These are phyloP conservation scores for Triplophysa bombifrons DNA, from an alignment of 2,797 vertebrate species.

Conservation along the genomic window DNA sequence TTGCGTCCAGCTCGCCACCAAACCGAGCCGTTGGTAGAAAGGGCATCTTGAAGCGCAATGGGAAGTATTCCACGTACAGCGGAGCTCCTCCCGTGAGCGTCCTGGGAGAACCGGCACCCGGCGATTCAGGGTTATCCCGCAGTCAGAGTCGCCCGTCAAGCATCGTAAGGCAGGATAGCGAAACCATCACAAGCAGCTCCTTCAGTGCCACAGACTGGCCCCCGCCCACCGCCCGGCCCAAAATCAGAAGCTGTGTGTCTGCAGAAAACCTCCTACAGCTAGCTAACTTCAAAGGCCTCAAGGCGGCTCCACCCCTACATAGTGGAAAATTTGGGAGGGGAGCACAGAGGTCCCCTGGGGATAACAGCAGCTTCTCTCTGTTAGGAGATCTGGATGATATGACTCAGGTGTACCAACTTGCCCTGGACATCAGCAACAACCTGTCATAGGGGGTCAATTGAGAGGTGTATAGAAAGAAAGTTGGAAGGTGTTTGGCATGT, in stretches of 20 bases:
- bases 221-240: conserved; percentile 79
- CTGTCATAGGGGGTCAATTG: conserved; percentile 81
- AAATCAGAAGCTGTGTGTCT: conserved; percentile 92
- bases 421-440: conserved; percentile 97
- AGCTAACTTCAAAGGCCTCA: conserved; percentile 91
- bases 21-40: conserved; percentile 86
- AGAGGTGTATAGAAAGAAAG: conserved; percentile 52
- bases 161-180: conserved; percentile 90
- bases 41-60: conserved; percentile 94
- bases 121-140: conserved; percentile 85
- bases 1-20: conserved; percentile 75
- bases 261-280: conserved; percentile 96
- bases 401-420: conserved; percentile 99
- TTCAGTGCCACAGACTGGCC: conserved; percentile 89
- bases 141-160: conserved; percentile 96
- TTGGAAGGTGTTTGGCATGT: conserved; percentile 56
- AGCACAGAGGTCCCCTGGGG: conserved; percentile 84
- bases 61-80: conserved; percentile 89
- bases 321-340: conserved; percentile 86
- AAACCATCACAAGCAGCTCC: conserved; percentile 81
- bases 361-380: conserved; percentile 98
- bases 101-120: conserved; percentile 72
- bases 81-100: conserved; percentile 59
- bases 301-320: conserved; percentile 84
- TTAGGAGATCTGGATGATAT: conserved; percentile 98